Base-by-base conservation (phyloP, 2,797 vertebrate species). In the Pipistrellus nathusii region DNA sequence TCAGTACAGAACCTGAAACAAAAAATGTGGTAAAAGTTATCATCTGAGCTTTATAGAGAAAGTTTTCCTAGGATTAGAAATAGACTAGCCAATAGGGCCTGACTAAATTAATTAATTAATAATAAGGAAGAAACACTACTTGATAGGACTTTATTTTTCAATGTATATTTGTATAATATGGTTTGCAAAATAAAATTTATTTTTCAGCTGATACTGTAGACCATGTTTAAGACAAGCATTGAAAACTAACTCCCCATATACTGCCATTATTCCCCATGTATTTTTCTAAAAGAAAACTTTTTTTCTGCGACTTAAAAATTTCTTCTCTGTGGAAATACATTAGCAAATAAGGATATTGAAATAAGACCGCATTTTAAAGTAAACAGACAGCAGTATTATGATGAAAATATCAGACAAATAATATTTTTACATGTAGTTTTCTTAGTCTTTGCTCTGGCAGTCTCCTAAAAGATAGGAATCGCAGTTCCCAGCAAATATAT, bases 1-100 rank as follows among this genome's bases (percentile, higher is more conserved):
- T 89, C 76, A 88, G 6, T 86, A 82, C 1, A 78, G 72, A 91
- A 9, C 66, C 73, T 86, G 30, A 88, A 95, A 91, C 17, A 78
- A 64, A 62, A 62, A 62, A 62, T 30, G 59, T 30, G 66, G 73
- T 41, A 48, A 18, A 6, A 32, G 85, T 85, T 83, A 55, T 59
- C 17, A 27, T 90, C 62, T 87, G 30, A 82, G 18, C 32, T 51
- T 77, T 95, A 23, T 35, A 32, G 21, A 46, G 9, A 68, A 73
- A 38, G 32, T 78, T 94, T 88, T 85, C 55, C 66, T 90, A 91
- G 59, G 27, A 81, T 88, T 95, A 68, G n/a, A 94, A 85, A 88
- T 81, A 88, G 59, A 41, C 10, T 89, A 77, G 1, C 15, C 68
- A 73, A 2, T 85, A 20, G 35, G 13, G 7, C 68, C 51, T 90